Evolutionary conservation across 2,888 invertebrate species (phyloP), one percentile per base, ranked within the genome.

Genomic region (Drepanosiphum platanoidis): DNA sequence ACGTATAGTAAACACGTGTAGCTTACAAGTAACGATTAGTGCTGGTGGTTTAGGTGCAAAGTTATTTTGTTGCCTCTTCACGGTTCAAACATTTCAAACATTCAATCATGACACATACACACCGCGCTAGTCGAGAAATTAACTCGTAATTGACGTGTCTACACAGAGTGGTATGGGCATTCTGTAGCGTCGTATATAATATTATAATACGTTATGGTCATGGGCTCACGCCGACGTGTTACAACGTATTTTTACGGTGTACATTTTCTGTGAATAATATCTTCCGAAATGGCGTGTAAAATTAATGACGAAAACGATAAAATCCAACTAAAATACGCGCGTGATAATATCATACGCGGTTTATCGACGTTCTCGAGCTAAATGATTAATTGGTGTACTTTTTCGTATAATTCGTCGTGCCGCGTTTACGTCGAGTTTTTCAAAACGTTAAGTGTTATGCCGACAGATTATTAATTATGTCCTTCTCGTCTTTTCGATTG

Each of bases 381-480:
- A 52, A 32, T 58, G 34, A 77, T 58, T n/a, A 27, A 77, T 58
- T 34, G n/a, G 36, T 61, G 61, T 36, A 36, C 27, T 61, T 39
- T 34, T 58, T 52, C 18, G 4, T 3, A n/a, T n/a, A 5, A 77
- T 61, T 36, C n/a, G 11, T 36, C n/a, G n/a, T n/a, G n/a, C n/a
- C n/a, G n/a, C n/a, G n/a, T n/a, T n/a, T n/a, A n/a, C n/a, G n/a
- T n/a, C 22, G 18, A 70, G 13, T 70, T 36, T 5, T 70, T 70
- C n/a, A 7, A 34, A n/a, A 70, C 36, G 70, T 30, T 70, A 36
- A 34, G 36, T 61, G 27, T 0, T n/a, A n/a, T 8, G 11, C 22
- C 30, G 46, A 74, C 74, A 18, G 1, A 30, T 74, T 52, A 74
- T 46, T 74, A 74, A 74, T 74, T 74, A 52, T 74, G n/a, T 74